A percentile compares a stretch with the other conserved stretches of the same genome.
phyloP scores from a whole-genome alignment of 2,888 invertebrate genomes.

The Sphecodes monilicornis region DNA sequence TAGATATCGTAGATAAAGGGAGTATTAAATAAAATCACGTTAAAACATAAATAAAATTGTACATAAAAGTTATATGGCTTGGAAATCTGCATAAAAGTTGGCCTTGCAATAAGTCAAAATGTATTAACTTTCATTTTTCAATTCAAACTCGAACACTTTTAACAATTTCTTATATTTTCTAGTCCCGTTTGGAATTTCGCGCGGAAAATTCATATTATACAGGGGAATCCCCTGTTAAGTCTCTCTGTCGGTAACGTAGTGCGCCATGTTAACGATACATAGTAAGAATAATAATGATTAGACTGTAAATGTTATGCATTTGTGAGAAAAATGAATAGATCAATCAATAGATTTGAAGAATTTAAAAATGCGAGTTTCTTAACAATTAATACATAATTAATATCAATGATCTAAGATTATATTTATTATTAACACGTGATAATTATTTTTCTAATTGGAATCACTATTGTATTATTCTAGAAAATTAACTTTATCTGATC shows the following conservation, averaged over 20 bases:
- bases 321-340: too few relatives aligned
- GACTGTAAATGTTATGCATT: neutral
- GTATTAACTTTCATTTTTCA: neutral
- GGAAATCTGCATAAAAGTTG: too few relatives aligned
- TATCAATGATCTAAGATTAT: neutral
- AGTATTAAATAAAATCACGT: too few relatives aligned
- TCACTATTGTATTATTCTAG: neutral
- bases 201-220: neutral
- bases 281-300: neutral
- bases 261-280: neutral
- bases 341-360: neutral
- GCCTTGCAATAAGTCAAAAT: neutral
- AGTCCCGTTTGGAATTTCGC: neutral
- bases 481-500: neutral
- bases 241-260: neutral
- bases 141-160: neutral
- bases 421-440: neutral
- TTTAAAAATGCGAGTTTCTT: neutral
- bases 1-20: too few relatives aligned
- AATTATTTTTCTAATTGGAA: neutral
- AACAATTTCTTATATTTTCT: neutral
- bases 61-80: too few relatives aligned
- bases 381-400: neutral
- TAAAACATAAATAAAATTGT: too few relatives aligned
- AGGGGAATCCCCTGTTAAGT: neutral